Evolutionary conservation across 2,888 invertebrate genomes (phyloP).

Genomic region (Euplagia quadripunctaria): DNA sequence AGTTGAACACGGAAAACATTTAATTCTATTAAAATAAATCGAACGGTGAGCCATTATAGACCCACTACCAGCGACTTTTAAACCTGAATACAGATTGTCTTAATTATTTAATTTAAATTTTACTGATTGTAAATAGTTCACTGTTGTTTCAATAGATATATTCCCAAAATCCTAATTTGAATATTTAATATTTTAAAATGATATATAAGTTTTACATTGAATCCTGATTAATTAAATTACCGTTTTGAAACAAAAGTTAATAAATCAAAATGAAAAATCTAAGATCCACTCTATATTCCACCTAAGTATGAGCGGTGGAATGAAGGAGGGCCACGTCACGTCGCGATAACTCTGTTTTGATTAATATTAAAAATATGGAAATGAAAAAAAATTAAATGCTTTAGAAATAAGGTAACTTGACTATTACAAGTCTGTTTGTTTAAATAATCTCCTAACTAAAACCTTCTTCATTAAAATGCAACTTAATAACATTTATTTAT

Average conservation of each 20-base stretch:
- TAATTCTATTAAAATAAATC: slow-evolving; percentile 50
- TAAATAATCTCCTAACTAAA: too few species aligned
- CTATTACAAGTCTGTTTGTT: too few species aligned
- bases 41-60: slow-evolving; percentile 39
- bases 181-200: not conserved
- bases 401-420: too few species aligned
- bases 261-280: not conserved
- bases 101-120: slow-evolving; percentile 38
- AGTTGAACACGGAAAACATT: slow-evolving; percentile 41
- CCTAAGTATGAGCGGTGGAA: not conserved
- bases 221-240: not conserved
- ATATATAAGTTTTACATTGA: not conserved
- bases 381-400: too few species aligned
- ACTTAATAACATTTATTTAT: too few species aligned
- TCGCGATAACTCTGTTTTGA: too few species aligned
- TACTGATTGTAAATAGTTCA: slow-evolving; percentile 1
- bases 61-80: slow-evolving; percentile 40
- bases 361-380: too few species aligned
- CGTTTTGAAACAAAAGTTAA: too few species aligned
- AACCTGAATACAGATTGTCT: slow-evolving; percentile 32
- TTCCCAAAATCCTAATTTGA: not conserved
- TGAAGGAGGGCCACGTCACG: not conserved
- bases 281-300: not conserved
- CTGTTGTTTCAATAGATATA: not conserved
- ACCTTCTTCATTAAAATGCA: too few species aligned